Evolutionary conservation across 2,888 invertebrate genomes (phyloP).

Genomic region (Campoletis raptor): DNA sequence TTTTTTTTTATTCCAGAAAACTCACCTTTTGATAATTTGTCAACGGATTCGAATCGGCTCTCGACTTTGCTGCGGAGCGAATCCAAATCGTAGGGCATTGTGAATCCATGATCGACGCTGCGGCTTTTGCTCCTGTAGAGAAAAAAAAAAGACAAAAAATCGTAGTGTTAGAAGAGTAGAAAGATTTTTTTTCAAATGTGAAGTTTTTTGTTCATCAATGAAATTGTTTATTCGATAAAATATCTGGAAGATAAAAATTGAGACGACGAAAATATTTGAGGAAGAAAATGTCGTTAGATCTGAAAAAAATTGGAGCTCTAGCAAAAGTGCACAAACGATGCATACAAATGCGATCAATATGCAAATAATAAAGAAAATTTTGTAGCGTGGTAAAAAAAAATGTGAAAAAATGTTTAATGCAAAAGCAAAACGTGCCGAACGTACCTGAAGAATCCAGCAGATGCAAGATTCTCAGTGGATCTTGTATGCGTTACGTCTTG

Average conservation of each 20-base stretch:
- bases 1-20: not conserved
- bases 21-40: slow-evolving; percentile 87
- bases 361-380: slow-evolving; percentile 8
- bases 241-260: not conserved
- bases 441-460: slow-evolving; percentile 82
- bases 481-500: slow-evolving; percentile 87
- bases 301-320: slow-evolving; percentile 3
- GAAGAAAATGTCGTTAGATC: not conserved
- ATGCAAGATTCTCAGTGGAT: slow-evolving; percentile 82
- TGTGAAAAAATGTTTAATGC: slow-evolving; percentile 34
- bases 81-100: slow-evolving; percentile 94
- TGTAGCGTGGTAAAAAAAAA: slow-evolving; percentile 10
- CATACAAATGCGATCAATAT: not conserved
- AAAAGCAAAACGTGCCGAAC: slow-evolving; percentile 70
- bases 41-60: slow-evolving; percentile 93
- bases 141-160: slow-evolving; percentile 61
- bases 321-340: slow-evolving; percentile 2
- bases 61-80: slow-evolving; percentile 94
- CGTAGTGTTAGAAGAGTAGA: slow-evolving; percentile 1
- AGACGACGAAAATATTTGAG: not conserved
- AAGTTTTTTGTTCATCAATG: not conserved
- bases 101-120: slow-evolving; percentile 95
- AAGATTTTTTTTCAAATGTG: too few relatives aligned
- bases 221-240: not conserved
- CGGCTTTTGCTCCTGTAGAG: slow-evolving; percentile 94